Conservation (phyloP, 2,113 vertebrate genomes). For the Hippoglossus stenolepis region DNA sequence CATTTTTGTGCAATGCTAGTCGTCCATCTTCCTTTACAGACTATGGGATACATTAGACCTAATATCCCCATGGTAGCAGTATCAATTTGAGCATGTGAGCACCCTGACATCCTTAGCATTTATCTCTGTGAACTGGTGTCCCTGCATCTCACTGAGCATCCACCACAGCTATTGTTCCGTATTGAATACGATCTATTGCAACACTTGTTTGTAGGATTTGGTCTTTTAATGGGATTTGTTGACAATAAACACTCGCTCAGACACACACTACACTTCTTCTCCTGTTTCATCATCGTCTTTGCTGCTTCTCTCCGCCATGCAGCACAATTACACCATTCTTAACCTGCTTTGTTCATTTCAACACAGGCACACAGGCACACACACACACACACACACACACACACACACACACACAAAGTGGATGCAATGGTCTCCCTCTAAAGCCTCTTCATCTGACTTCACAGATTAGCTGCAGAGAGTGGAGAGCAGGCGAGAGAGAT, state of each 20-base stretch:
- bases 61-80: too few relatives aligned
- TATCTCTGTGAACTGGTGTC: too few relatives aligned
- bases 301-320: too few relatives aligned
- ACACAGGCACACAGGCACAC: conserved; percentile 19
- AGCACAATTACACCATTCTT: neutral
- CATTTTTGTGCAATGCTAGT: too few relatives aligned
- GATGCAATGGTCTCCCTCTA: neutral
- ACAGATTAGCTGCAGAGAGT: conserved; percentile 58
- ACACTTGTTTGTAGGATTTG: neutral
- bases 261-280: neutral
- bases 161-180: too few relatives aligned
- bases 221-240: conserved; percentile 1
- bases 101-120: too few relatives aligned
- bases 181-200: neutral
- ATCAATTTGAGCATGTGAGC: too few relatives aligned
- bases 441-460: conserved; percentile 71
- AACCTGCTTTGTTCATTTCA: conserved; percentile 20
- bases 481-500: conserved; percentile 24
- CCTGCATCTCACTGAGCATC: too few relatives aligned
- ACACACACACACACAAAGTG: conserved; percentile 7
- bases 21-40: too few relatives aligned
- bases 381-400: conserved; percentile 12
- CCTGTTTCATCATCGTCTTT: neutral
- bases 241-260: neutral
- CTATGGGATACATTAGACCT: too few relatives aligned